phyloP scores from a whole-genome alignment of 2,113 vertebrate genomes.

The Solenodon paradoxus region DNA sequence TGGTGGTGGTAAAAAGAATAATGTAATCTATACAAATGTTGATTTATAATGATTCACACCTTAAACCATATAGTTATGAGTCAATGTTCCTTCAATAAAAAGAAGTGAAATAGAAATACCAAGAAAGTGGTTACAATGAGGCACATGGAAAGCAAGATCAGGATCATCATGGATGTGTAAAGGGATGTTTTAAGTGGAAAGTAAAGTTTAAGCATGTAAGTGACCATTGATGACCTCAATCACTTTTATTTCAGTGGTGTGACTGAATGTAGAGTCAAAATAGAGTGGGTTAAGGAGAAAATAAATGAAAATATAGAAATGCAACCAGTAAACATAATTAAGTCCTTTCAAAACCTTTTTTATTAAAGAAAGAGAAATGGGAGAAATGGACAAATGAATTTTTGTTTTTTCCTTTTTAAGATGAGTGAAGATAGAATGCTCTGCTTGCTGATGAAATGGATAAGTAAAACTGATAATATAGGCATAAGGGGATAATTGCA shows the following conservation, averaged over 20 bases:
- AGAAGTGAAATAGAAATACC: neutral
- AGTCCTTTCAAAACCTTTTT: neutral
- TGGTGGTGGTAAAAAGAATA: too few relatives aligned
- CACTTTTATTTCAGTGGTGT: neutral
- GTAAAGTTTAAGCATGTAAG: neutral
- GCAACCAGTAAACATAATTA: neutral
- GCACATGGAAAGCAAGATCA: neutral
- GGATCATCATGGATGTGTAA: neutral
- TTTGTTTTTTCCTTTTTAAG: neutral
- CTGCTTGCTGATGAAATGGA: neutral
- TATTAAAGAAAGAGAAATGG: neutral
- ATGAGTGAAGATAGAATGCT: neutral
- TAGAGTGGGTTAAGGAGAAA: neutral
- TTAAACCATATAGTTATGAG: too few relatives aligned
- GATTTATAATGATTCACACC: too few relatives aligned
- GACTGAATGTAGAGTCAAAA: neutral
- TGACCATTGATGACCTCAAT: neutral
- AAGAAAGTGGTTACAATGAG: neutral
- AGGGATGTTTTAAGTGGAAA: neutral
- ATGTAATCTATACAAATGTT: too few relatives aligned
- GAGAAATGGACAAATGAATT: neutral
- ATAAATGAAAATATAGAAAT: neutral
- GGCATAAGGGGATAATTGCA: neutral
- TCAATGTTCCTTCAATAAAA: too few relatives aligned
- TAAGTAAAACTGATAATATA: neutral